Base-by-base conservation (phyloP, 2,113 vertebrate genomes). In the Indicator maculatus region DNA sequence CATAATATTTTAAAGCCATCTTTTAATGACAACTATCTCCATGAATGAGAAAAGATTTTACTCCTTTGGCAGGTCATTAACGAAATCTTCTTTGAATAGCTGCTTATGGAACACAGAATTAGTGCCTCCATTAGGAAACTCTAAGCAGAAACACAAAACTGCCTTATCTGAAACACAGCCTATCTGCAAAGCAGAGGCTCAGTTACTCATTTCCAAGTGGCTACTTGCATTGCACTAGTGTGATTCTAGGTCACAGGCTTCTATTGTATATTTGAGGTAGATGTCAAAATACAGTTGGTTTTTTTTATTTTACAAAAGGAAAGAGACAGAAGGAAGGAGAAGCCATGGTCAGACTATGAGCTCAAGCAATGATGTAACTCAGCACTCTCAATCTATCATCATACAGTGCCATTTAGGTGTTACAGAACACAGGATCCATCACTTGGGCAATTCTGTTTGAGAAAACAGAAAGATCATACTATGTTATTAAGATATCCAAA, bases 111-210 rank as follows among this genome's bases (percentile, higher is more conserved):
- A 71, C 31, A 72, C 41, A 53, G 53, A 91, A 73, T 67, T 67
- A 76, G 6, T 39, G 31, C 44, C 26, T 67, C 70, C 65, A 28
- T 44, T 61, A 86, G 38, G 86, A 88, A 91, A 84, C 92, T 88
- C 86, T 84, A 90, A 92, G 70, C 80, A 90, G 96, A 96, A 96
- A 90, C 50, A 96, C 69, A 90, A 89, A 93, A 90, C 88, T 79
- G 38, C 69, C 86, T 92, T 92, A 92, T 92, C 95, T 96, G 81
- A 83, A 91, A 33, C 56, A 70, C 1, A 64, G 72, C 26, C 71
- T 81, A 38, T 20, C 69, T 86, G 64, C 70, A 93, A 90, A 78
- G 5, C 18, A 58, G 47, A 69, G 80, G 69, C 76, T 95, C 69
- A 64, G n/a, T 93, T 86, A 96, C 86, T 91, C 66, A 92, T 87